phyloP scores from a whole-genome alignment of 2,888 invertebrate genomes.

The Bombylius major region DNA sequence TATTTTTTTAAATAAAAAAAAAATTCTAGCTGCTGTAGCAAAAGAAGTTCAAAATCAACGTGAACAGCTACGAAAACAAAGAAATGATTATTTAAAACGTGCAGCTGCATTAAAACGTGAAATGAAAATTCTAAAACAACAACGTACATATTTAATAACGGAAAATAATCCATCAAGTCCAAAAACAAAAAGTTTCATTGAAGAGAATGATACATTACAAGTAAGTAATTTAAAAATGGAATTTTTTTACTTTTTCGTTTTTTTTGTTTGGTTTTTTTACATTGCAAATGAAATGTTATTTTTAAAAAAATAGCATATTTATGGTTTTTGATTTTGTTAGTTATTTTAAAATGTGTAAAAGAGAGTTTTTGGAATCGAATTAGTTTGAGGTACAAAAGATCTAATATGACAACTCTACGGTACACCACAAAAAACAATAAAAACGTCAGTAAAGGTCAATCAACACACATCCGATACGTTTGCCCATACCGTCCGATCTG shows the following conservation, averaged over 20 bases:
- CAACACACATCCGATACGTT: too few species aligned
- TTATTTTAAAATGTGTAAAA: too few species aligned
- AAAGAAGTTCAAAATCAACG: conserved; percentile 73
- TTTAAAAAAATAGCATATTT: background rate
- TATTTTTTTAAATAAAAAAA: background rate
- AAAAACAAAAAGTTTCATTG: conserved; percentile 64
- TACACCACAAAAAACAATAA: too few species aligned
- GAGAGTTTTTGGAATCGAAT: too few species aligned
- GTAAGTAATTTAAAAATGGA: conserved; percentile 39
- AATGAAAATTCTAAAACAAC: conserved; percentile 62
- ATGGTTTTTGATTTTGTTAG: too few species aligned
- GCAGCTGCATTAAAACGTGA: conserved; percentile 60
- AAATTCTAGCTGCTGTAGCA: conserved; percentile 50
- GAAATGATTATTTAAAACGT: conserved; percentile 70
- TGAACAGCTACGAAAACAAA: conserved; percentile 64
- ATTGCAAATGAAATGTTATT: background rate
- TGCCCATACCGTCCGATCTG: too few species aligned
- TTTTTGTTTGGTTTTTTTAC: background rate
- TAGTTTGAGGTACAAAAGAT: too few species aligned
- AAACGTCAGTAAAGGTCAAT: too few species aligned
- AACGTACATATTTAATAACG: conserved; percentile 57
- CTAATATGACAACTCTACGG: too few species aligned
- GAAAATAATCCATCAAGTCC: conserved; percentile 52
- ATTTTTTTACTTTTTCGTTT: background rate
- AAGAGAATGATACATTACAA: conserved; percentile 75